These are phyloP conservation scores for Oreochromis aureus DNA, from an alignment of 2,113 vertebrate genomes.

Conservation along the genomic window DNA sequence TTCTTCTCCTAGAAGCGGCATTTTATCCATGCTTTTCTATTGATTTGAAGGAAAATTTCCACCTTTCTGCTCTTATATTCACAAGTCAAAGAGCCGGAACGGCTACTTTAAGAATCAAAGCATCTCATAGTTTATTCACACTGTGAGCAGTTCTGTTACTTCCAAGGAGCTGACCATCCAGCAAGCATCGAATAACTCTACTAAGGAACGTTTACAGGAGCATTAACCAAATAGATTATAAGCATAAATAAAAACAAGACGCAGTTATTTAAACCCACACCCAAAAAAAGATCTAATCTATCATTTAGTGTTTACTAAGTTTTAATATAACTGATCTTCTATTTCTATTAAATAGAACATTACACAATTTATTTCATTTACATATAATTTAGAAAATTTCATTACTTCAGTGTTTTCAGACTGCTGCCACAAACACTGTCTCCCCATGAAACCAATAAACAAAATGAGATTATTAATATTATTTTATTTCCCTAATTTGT, in stretches of 20 bases:
- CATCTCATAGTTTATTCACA: not conserved
- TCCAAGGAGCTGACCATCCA: not conserved
- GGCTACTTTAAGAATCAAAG: not conserved
- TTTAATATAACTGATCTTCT: not conserved
- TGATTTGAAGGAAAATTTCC: not conserved
- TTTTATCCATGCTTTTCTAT: not conserved
- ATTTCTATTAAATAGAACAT: not conserved
- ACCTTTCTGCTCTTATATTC: not conserved
- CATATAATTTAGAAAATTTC: not conserved
- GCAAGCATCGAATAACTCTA: not conserved
- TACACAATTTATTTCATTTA: not conserved
- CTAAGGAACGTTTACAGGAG: fast-evolving
- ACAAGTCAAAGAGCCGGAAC: not conserved
- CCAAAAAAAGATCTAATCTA: fast-evolving
- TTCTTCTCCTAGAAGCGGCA: not conserved
- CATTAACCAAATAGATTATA: not conserved
- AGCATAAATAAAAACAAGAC: not conserved
- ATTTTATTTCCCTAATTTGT: not conserved
- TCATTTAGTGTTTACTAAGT: fast-evolving
- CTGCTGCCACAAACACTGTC: not conserved
- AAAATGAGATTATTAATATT: not conserved
- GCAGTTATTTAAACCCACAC: not conserved
- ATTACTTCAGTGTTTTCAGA: not conserved
- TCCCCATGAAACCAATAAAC: not conserved
- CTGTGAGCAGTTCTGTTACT: not conserved